These are phyloP conservation scores for Pristionchus maxplancki DNA, from an alignment of 2,888 invertebrate species.

Conservation along the genomic window DNA sequence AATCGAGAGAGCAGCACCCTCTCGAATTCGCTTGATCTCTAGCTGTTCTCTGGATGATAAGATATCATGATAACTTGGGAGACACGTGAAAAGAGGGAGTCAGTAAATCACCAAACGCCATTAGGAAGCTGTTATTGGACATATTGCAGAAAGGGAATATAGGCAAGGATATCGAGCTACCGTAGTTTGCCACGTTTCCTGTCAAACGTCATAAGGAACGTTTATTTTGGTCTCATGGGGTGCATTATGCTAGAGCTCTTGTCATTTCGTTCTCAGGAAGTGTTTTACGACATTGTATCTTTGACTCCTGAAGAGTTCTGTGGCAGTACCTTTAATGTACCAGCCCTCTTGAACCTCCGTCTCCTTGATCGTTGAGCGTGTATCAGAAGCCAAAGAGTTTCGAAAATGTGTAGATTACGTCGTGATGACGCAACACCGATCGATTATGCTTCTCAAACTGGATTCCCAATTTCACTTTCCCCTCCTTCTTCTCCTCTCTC, in stretches of 20 bases:
- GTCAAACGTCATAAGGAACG: neutral
- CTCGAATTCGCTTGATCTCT: neutral
- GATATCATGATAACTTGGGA: neutral
- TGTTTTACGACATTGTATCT: no score
- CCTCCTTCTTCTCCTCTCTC: neutral
- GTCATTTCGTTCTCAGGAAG: no score
- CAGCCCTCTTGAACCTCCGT: no score
- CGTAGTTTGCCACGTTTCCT: neutral
- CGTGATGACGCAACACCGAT: neutral
- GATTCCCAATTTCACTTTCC: conserved; percentile 37
- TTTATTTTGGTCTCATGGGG: no score
- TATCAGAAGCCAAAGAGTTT: no score
- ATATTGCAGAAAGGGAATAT: conserved; percentile 1
- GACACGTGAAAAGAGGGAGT: conserved; percentile 13
- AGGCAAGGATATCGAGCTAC: neutral
- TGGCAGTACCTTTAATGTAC: no score
- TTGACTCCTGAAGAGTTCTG: no score
- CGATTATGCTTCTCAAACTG: conserved; percentile 24
- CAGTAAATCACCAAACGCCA: conserved; percentile 5
- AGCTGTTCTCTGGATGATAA: neutral
- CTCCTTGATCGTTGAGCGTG: no score
- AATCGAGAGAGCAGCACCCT: neutral
- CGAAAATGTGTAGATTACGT: no score
- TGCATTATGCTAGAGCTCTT: no score
- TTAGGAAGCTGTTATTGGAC: conserved; percentile 20